phyloP scores from a whole-genome alignment of 35 echinoderm and acorn worm genomes.

The Ophiothrix spiculata region DNA sequence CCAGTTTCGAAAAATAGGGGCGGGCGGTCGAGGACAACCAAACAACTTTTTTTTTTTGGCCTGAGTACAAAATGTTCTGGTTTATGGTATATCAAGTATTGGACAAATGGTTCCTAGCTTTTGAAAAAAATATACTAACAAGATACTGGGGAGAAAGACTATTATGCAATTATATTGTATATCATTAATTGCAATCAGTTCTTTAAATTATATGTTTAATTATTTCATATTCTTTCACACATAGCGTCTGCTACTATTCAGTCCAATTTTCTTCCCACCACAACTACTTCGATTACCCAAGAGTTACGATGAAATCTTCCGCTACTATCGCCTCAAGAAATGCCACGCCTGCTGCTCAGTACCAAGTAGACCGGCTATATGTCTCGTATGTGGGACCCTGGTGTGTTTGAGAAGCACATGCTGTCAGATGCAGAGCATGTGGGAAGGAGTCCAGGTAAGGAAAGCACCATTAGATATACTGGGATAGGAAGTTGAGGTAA shows the following conservation, averaged over 20 bases:
- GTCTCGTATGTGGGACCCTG: constrained; percentile 79
- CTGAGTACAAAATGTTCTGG: background rate
- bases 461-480: background rate
- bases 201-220: background rate
- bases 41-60: background rate
- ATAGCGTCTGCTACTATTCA: constrained; percentile 62
- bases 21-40: too few species aligned
- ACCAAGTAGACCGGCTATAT: constrained; percentile 61
- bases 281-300: constrained; percentile 66
- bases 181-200: background rate
- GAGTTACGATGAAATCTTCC: constrained; percentile 69
- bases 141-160: background rate
- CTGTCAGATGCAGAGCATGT: constrained; percentile 42
- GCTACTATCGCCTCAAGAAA: constrained; percentile 60
- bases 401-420: constrained; percentile 61
- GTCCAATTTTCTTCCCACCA: constrained; percentile 62
- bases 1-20: too few species aligned
- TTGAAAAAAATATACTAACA: background rate
- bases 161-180: background rate
- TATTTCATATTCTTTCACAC: background rate
- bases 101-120: background rate
- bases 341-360: constrained; percentile 56
- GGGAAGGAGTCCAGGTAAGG: constrained; percentile 53
- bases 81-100: background rate
- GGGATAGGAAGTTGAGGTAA: constrained; percentile 25